Conservation (phyloP, 1,140 invertebrate genomes). For the Chymomyza costata region DNA sequence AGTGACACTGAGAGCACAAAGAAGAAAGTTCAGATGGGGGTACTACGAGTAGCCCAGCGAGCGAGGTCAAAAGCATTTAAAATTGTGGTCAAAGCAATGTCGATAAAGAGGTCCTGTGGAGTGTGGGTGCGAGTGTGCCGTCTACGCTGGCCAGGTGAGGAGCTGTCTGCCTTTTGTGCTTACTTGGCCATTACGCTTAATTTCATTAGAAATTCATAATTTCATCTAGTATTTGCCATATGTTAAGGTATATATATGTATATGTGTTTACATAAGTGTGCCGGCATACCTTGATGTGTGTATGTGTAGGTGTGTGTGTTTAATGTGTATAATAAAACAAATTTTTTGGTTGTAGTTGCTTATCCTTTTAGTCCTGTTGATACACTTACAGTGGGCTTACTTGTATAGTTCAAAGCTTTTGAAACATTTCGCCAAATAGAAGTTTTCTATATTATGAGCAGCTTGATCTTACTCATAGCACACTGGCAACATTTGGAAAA, state of each 20-base stretch:
- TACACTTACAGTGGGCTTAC: too few relatives aligned
- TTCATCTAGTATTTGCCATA: constrained; percentile 27
- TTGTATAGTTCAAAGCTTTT: too few relatives aligned
- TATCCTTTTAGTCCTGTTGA: constrained; percentile 4
- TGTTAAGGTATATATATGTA: constrained; percentile 13
- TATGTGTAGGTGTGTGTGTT: constrained; percentile 32
- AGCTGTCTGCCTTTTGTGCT: not conserved
- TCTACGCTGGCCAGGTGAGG: not conserved
- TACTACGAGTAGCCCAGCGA: not conserved
- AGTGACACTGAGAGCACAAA: constrained; percentile 17
- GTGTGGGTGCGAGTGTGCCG: not conserved
- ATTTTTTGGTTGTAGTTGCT: constrained; percentile 39
- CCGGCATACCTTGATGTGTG: constrained; percentile 10
- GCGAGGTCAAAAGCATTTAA: constrained; percentile 24
- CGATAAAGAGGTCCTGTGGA: too few relatives aligned
- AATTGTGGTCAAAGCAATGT: constrained; percentile 12
- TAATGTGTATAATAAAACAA: constrained; percentile 68
- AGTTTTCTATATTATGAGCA: too few relatives aligned
- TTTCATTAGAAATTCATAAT: constrained; percentile 74
- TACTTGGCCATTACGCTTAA: constrained; percentile 44
- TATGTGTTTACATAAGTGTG: constrained; percentile 1
- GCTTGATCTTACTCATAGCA: too few relatives aligned
- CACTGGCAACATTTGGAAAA: too few relatives aligned
- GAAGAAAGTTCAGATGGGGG: not conserved
- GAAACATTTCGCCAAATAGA: too few relatives aligned